Conservation (phyloP, 1,140 invertebrate species). For the Harlomillsia oculata region DNA sequence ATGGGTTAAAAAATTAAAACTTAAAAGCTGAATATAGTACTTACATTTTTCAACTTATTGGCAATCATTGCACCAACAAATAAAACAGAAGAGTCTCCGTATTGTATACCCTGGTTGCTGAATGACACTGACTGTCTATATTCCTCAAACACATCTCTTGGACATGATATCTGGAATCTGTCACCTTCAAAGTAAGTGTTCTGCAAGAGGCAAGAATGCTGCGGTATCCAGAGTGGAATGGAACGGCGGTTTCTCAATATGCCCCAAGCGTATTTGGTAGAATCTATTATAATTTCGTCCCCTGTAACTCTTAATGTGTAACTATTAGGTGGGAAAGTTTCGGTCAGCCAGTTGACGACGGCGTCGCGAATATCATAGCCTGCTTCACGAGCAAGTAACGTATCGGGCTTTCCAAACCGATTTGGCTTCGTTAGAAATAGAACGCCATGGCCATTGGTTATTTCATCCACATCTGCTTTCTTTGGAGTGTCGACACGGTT, state of each 20-base stretch:
- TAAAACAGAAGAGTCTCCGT: too few relatives aligned
- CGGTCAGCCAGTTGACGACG: not conserved
- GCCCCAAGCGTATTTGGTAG: not conserved
- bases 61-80: not conserved
- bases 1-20: too few relatives aligned
- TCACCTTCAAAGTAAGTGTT: not conserved
- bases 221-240: not conserved
- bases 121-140: too few relatives aligned
- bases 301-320: not conserved
- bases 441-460: not conserved
- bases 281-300: constrained; percentile 5
- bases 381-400: not conserved
- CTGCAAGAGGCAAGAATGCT: not conserved
- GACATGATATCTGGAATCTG: not conserved
- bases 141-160: not conserved
- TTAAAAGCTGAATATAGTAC: too few relatives aligned
- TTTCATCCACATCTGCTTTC: not conserved
- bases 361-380: not conserved
- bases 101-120: too few relatives aligned
- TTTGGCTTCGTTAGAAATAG: constrained; percentile 1
- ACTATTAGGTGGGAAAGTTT: not conserved
- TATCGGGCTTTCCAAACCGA: constrained; percentile 3
- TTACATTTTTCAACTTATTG: not conserved
- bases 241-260: not conserved
- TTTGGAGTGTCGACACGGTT: too few relatives aligned